Evolutionary conservation across 1,140 invertebrate species (phyloP), one percentile per base, ranked within the genome.

Genomic region (Elymnias hypermnestra): DNA sequence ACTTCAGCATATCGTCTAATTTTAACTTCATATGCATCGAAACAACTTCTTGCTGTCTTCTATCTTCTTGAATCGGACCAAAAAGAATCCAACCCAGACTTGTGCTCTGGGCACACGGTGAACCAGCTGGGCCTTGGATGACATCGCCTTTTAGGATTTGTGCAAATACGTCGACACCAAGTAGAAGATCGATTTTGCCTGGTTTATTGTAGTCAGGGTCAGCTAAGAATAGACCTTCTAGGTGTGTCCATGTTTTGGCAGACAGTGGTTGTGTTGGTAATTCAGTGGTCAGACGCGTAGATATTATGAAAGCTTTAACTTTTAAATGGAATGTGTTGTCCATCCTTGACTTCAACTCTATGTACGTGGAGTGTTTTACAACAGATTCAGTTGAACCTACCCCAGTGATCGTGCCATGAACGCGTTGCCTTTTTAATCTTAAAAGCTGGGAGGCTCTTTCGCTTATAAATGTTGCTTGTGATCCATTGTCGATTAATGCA

Each of bases 81-180:
- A 49, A 61, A 2, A 65, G 15, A n/a, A 65, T 65, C 54, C 62
- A 65, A 4, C 19, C 19, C 6, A 21, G 19, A 4, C 3, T 21
- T 4, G 19, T 21, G 19, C 6, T 21, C 19, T 62, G 57, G 8
- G 57, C 57, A 1, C 57, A 38, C 18, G 47, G 41, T 1, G 45
- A 31, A 9, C 59, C 59, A 6, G 28, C 2, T 6, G 48, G 42
- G 12, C 36, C 42, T 2, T 36, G 52, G 19, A 21, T 21, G 3
- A 21, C 19, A 4, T 21, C 19, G 6, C 19, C 6, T 6, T 21
- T 21, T 6, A 21, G 14, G 13, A 61, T 51, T 5, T 50, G 43
- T 14, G 44, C 0, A 38, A 50, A 62, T 8, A 54, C 51, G 5
- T 54, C 54, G 6, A 47, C 51, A 19, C 47, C 54, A 7, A 54